These are phyloP conservation scores for Dicranocentrus wangi DNA, from an alignment of 2,888 invertebrate genomes.

Conservation along the genomic window DNA sequence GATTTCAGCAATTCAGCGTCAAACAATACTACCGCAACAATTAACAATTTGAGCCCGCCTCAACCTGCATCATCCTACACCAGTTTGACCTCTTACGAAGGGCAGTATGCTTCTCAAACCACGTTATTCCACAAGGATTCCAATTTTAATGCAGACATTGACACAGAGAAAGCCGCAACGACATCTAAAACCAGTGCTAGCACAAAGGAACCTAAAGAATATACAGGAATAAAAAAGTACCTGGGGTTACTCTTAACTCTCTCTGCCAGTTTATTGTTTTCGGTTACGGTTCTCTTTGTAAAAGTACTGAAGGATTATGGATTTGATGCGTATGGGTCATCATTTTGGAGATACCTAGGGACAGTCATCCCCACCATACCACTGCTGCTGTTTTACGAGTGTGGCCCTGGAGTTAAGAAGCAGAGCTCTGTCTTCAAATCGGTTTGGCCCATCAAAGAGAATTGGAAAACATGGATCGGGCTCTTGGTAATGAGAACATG, in stretches of 20 bases:
- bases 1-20: not conserved
- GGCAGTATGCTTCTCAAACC: conserved; percentile 37
- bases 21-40: not conserved
- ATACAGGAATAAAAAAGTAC: conserved; percentile 65
- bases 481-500: conserved; percentile 58
- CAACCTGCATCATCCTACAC: conserved; percentile 27
- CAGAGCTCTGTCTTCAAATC: conserved; percentile 54
- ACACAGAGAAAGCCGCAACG: conserved; percentile 44
- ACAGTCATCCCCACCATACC: conserved; percentile 67
- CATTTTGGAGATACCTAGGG: conserved; percentile 69
- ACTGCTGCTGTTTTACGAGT: conserved; percentile 66
- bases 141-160: conserved; percentile 16
- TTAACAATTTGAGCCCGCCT: not conserved
- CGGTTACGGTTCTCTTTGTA: conserved; percentile 64
- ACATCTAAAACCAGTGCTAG: conserved; percentile 12
- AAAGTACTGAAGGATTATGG: conserved; percentile 66
- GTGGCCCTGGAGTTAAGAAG: conserved; percentile 49
- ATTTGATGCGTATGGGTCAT: conserved; percentile 63
- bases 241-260: conserved; percentile 68
- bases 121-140: conserved; percentile 38
- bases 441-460: conserved; percentile 69
- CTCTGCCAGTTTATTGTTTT: conserved; percentile 65
- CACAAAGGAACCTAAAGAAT: conserved; percentile 46
- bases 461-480: conserved; percentile 68
- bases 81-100: conserved; percentile 33